phyloP scores from a whole-genome alignment of 1,140 invertebrate genomes.

The Leptinotarsa defecta region DNA sequence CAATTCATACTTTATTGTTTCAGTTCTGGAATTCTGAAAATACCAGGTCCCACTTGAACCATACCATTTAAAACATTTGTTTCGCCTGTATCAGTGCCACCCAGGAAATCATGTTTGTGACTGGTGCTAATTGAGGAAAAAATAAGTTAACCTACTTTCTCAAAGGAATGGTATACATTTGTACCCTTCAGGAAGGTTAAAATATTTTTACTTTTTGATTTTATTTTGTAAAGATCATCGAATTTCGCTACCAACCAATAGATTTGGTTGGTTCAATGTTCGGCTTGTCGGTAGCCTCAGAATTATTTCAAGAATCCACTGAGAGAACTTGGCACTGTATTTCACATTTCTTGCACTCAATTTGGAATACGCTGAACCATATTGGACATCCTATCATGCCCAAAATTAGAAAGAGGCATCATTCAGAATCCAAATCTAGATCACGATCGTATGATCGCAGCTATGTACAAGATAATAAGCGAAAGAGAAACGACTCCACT shows the following conservation, averaged over 20 bases:
- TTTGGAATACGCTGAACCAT: constrained; percentile 7
- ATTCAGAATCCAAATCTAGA: constrained; percentile 13
- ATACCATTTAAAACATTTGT: background rate
- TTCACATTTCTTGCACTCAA: background rate
- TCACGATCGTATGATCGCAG: constrained; percentile 7
- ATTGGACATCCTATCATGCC: constrained; percentile 1
- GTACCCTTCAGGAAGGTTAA: background rate
- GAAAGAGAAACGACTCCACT: background rate
- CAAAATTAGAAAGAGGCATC: constrained; percentile 15
- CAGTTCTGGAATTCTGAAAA: background rate
- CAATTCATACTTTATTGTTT: background rate
- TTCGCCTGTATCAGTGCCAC: background rate
- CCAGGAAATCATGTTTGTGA: background rate
- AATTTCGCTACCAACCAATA: background rate
- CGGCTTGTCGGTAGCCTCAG: constrained; percentile 2
- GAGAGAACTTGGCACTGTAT: constrained; percentile 17
- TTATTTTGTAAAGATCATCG: background rate
- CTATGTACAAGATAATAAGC: constrained; percentile 9
- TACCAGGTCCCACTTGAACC: background rate
- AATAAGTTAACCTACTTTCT: background rate
- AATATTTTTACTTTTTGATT: background rate
- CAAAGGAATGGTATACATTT: too few species aligned
- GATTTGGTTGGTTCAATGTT: constrained; percentile 4
- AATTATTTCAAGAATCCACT: constrained; percentile 15
- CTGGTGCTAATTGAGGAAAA: background rate